These are phyloP conservation scores for Ascaphus truei DNA, from an alignment of 2,113 vertebrate genomes.

Conservation along the genomic window DNA sequence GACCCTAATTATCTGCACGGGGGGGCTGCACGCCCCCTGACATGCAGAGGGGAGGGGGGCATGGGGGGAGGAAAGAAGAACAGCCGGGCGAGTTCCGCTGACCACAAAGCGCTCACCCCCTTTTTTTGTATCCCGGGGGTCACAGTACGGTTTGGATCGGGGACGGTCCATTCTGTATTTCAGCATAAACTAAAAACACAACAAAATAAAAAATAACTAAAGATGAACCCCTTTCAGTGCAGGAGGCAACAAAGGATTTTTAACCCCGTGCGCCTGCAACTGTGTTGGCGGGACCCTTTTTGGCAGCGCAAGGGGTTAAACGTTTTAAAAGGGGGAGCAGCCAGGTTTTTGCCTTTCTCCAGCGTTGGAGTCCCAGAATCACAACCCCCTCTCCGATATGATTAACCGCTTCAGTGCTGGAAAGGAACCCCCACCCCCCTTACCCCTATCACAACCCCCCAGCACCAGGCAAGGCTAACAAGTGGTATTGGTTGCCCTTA, in stretches of 20 bases:
- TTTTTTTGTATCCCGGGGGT: neutral
- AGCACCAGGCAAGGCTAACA: no score
- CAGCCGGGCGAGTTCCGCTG: neutral
- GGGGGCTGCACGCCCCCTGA: neutral
- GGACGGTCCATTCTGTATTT: neutral
- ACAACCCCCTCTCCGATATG: no score
- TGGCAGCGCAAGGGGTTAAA: neutral
- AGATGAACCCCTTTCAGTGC: no score
- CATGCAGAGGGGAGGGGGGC: neutral
- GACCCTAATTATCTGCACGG: neutral
- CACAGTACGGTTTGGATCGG: neutral
- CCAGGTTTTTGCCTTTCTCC: no score
- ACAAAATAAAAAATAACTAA: neutral
- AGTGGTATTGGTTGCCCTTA: no score
- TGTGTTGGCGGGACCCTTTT: no score
- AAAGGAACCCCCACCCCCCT: neutral
- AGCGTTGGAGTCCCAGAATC: no score
- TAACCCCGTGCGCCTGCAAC: no score
- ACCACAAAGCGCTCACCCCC: neutral
- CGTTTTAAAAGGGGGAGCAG: no score
- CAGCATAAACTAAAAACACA: neutral
- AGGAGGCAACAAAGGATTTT: no score
- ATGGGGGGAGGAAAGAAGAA: neutral
- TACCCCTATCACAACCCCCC: neutral
- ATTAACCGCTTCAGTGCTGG: neutral